Evolutionary conservation across 2,113 vertebrate genomes (phyloP).

Genomic region (Rutilus rutilus): DNA sequence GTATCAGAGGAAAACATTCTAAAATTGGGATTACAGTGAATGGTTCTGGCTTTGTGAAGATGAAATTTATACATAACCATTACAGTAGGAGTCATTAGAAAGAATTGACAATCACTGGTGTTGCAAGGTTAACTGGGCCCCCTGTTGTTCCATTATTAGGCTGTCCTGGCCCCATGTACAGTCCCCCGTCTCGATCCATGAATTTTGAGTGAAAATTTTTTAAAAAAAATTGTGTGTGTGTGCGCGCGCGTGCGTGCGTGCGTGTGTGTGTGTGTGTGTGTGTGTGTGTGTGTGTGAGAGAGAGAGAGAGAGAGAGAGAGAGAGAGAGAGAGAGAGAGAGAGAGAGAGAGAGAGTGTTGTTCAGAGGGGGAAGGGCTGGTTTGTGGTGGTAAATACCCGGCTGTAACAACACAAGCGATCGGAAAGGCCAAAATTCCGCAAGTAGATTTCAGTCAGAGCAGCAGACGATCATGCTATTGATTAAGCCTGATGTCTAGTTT

Average conservation of each 20-base stretch:
- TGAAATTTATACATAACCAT: no score
- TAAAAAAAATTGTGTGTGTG: no score
- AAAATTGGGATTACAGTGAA: no score
- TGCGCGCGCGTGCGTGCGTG: not conserved
- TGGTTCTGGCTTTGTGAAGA: no score
- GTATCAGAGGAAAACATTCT: no score
- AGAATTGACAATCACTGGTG: no score
- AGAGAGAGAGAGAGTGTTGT: not conserved
- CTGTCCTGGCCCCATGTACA: no score
- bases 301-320: not conserved
- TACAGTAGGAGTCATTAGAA: no score
- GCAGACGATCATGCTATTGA: not conserved
- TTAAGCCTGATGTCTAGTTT: not conserved
- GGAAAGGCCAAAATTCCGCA: not conserved
- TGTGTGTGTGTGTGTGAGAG: not conserved
- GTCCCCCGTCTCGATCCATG: no score
- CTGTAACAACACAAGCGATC: constrained; percentile 54
- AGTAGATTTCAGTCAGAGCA: not conserved
- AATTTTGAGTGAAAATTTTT: no score
- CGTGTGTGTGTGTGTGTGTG: not conserved
- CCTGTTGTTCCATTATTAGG: no score
- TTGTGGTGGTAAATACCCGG: constrained; percentile 52
- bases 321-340: not conserved
- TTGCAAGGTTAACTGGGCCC: no score
- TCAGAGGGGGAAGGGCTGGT: constrained; percentile 18